Percentiles rank a stretch among this genome's conserved stretches.
Evolutionary conservation across 2,888 invertebrate species (phyloP).

Genomic region (Amblyjoppa fuscipennis): DNA sequence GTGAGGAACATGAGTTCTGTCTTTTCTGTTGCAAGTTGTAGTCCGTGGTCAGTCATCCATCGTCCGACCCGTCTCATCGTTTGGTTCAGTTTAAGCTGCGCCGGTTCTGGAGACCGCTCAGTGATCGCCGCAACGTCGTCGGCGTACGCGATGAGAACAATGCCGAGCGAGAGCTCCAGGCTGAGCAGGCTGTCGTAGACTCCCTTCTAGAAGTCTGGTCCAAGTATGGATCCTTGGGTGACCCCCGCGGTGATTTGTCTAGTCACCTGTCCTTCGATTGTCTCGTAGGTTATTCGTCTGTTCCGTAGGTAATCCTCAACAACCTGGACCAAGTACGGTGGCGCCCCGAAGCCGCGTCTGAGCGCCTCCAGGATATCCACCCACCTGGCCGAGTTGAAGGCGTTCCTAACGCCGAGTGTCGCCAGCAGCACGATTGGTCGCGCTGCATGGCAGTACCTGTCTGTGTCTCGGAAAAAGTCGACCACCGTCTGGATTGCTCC

Average conservation of each 20-base stretch:
- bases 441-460: slow-evolving; percentile 44
- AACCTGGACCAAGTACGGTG: no score
- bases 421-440: slow-evolving; percentile 64
- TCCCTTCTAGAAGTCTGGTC: slow-evolving; percentile 71
- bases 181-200: slow-evolving; percentile 63
- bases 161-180: no score
- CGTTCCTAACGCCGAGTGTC: slow-evolving; percentile 60
- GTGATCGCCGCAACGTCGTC: slow-evolving; percentile 67
- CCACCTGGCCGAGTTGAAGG: slow-evolving; percentile 51
- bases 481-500: slow-evolving; percentile 63
- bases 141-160: slow-evolving; percentile 55
- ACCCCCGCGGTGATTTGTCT: slow-evolving; percentile 63
- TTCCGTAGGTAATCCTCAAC: slow-evolving; percentile 56
- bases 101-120: slow-evolving; percentile 49
- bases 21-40: slow-evolving; percentile 24
- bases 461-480: slow-evolving; percentile 30
- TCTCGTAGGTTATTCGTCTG: slow-evolving; percentile 62
- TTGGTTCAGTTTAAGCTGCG: slow-evolving; percentile 40
- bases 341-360: no score
- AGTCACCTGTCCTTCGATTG: slow-evolving; percentile 49
- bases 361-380: no score
- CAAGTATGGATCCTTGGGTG: slow-evolving; percentile 68
- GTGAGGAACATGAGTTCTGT: slow-evolving; percentile 15
- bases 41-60: slow-evolving; percentile 51
- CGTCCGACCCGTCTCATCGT: slow-evolving; percentile 19